Conservation (phyloP, 2,797 vertebrate species). For the Octomys mimax region DNA sequence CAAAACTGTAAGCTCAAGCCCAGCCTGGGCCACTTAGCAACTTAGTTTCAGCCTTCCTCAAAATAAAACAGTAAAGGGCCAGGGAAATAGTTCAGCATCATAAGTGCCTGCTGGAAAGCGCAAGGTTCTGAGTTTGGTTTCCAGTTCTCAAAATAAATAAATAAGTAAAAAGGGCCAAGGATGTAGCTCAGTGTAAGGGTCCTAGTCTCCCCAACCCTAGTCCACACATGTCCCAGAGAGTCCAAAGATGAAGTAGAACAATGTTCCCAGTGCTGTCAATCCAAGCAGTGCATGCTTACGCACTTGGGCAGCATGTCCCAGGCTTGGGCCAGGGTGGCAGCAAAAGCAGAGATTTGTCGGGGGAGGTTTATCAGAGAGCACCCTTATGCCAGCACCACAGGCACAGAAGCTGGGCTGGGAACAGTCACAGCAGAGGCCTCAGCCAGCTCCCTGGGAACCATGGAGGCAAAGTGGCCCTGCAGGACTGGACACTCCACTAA, state of each 20-base stretch:
- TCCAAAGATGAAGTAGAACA: not conserved
- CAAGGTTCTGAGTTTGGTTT: no score
- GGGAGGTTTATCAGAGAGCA: not conserved
- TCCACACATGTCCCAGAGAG: not conserved
- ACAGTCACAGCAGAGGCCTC: not conserved
- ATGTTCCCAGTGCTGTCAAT: not conserved
- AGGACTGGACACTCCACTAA: not conserved
- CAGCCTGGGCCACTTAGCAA: not conserved
- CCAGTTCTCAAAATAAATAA: not conserved
- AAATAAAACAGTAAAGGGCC: not conserved
- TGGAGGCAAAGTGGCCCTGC: not conserved
- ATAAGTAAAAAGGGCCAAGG: not conserved
- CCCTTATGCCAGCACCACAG: not conserved
- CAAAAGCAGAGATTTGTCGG: accelerated
- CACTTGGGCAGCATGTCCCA: accelerated
- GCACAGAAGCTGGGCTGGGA: not conserved
- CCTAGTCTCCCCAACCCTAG: not conserved
- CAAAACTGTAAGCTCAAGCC: not conserved
- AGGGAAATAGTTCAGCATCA: not conserved
- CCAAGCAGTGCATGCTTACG: accelerated
- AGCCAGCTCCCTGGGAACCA: not conserved
- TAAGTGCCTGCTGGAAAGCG: no score
- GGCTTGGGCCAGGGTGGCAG: not conserved
- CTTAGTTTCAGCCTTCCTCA: not conserved
- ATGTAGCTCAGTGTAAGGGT: not conserved